Evolutionary conservation across 2,888 invertebrate genomes (phyloP).

Genomic region (Drosophila niveifrons): DNA sequence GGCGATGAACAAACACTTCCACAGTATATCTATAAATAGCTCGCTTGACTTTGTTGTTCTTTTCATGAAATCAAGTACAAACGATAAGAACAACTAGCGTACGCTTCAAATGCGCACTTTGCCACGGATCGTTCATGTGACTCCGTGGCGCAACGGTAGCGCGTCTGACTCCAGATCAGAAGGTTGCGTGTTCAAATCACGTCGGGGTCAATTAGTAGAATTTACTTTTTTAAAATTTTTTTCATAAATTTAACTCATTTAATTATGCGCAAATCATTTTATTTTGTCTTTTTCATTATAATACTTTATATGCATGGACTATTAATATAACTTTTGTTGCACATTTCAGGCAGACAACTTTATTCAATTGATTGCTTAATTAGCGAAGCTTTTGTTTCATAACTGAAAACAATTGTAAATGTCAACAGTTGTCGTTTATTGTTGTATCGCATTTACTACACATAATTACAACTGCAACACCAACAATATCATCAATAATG

Average conservation of each 20-base stretch:
- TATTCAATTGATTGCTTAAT: conserved; percentile 65
- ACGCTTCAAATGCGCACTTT: conserved; percentile 19
- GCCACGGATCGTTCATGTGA: conserved; percentile 36
- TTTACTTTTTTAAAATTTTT: conserved; percentile 4
- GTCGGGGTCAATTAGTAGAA: conserved; percentile 44
- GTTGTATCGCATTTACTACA: conserved; percentile 30
- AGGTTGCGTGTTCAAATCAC: conserved; percentile 66
- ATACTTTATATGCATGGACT: not conserved
- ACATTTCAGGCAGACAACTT: conserved; percentile 12
- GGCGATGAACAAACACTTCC: not conserved
- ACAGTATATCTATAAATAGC: conserved; percentile 6
- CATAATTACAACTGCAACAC: conserved; percentile 64
- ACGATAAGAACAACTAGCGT: conserved; percentile 12
- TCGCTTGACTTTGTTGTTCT: conserved; percentile 11
- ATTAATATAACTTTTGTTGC: not conserved
- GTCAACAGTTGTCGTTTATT: conserved; percentile 70
- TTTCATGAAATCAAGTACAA: not conserved
- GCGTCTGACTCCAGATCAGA: conserved; percentile 65
- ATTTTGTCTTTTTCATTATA: not conserved
- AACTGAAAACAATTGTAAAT: conserved; percentile 65
- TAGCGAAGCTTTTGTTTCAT: conserved; percentile 58
- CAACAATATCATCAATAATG: conserved; percentile 24
- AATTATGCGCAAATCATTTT: not conserved
- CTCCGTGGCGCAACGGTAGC: conserved; percentile 65
- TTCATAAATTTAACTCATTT: not conserved